Evolutionary conservation across 2,797 vertebrate species (phyloP), one percentile per base, ranked within the genome.

Genomic region (Argentina silus): DNA sequence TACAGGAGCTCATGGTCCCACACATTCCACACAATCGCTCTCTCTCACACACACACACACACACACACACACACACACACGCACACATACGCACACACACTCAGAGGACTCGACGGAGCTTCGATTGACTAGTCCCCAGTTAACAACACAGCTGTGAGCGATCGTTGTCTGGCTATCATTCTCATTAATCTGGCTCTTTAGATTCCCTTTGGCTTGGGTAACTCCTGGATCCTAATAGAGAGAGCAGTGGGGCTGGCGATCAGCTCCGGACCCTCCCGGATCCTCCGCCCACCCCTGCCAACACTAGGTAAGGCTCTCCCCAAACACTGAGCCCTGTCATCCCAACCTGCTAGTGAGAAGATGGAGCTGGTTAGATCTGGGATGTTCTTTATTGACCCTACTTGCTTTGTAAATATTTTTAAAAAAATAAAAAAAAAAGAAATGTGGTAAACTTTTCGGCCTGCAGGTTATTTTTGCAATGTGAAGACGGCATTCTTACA

Each of bases 121-220:
- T 67, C 3, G 50, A 77, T 60, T 84, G 71, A 23, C 59, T 11
- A 12, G 83, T 72, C 82, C 65, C 65, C 55, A 0, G 65, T 65
- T n/a, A 71, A 74, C 6, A 82, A 66, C 17, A 23, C 23, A 44
- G 70, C 72, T 27, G 66, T 59, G 19, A 78, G 68, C 78, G 78
- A 77, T 59, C 60, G 57, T 61, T 15, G 59, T 51, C 53, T 65
- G 77, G 73, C 81, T 81, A 83, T 77, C 2, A 50, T 69, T 72
- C 1, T 61, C 71, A 76, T 81, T 89, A 86, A 85, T 87, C 83
- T 82, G 81, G 74, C 72, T 74, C 69, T 78, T 78, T 73, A 77
- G 82, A 77, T 80, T 80, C 73, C 72, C 80, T 72, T 75, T 36
- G 8, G 78, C 62, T 67, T 68, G 73, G 80, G 82, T 88, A 36